phyloP scores from a whole-genome alignment of 2,113 vertebrate genomes.

The human region DNA sequence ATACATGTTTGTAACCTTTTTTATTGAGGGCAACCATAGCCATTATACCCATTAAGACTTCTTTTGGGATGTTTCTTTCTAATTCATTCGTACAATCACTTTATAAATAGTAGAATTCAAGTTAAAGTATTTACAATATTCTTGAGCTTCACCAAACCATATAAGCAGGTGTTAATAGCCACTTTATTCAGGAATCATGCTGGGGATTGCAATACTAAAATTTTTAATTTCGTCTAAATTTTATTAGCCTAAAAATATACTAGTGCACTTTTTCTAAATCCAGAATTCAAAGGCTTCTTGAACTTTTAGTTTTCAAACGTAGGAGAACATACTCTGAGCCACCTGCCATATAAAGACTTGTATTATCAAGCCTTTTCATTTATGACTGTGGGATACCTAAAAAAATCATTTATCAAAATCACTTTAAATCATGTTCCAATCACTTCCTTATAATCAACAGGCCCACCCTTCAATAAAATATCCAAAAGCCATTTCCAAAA shows the following conservation, averaged over 20 bases:
- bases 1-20: not conserved
- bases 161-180: not conserved
- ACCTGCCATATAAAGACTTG: not conserved
- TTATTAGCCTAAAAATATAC: not conserved
- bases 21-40: not conserved
- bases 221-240: slow-evolving; percentile 18
- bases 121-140: not conserved
- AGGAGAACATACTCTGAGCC: not conserved
- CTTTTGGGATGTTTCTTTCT: not conserved
- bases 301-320: not conserved
- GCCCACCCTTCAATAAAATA: not conserved
- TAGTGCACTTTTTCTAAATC: not conserved
- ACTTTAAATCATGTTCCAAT: not conserved
- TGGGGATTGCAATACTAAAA: not conserved
- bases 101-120: not conserved
- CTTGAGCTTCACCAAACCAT: not conserved
- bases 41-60: not conserved
- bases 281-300: not conserved
- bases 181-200: not conserved
- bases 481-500: not conserved
- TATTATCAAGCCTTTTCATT: not conserved
- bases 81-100: not conserved
- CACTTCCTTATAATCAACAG: not conserved
- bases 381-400: not conserved
- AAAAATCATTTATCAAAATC: not conserved